Percentiles rank a stretch among this genome's conserved stretches.
These are phyloP conservation scores for Drosophila simulans DNA, from an alignment of 1,140 invertebrate genomes.

Conservation along the genomic window DNA sequence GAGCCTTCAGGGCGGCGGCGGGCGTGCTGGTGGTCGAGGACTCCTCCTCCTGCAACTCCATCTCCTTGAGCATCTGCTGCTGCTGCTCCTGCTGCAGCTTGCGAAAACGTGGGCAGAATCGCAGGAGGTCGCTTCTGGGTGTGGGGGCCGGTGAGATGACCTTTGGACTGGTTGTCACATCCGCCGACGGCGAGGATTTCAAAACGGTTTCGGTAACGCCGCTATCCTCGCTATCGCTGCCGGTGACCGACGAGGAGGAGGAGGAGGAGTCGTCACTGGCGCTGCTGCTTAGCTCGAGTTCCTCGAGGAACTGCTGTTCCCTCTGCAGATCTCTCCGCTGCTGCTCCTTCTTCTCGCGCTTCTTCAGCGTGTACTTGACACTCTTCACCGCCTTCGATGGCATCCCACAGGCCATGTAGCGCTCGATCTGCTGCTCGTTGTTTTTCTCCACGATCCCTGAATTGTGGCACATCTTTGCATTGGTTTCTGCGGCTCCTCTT, in stretches of 20 bases:
- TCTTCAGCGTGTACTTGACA: slow-evolving; percentile 74
- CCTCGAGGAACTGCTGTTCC: slow-evolving; percentile 36
- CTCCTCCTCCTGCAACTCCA: slow-evolving; percentile 23
- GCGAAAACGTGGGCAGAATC: slow-evolving; percentile 62
- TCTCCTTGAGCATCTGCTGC: slow-evolving; percentile 23
- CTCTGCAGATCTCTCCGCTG: slow-evolving; percentile 6
- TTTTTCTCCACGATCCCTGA: slow-evolving; percentile 71
- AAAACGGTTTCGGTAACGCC: slow-evolving; percentile 10
- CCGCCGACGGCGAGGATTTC: neutral
- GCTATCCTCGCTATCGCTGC: slow-evolving; percentile 44
- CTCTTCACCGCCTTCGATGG: slow-evolving; percentile 75
- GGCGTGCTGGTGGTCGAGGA: neutral
- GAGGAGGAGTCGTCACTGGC: slow-evolving; percentile 1
- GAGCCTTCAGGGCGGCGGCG: slow-evolving; percentile 44
- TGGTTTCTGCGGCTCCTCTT: slow-evolving; percentile 39
- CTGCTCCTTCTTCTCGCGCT: slow-evolving; percentile 62
- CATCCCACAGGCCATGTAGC: slow-evolving; percentile 74
- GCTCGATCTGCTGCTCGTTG: slow-evolving; percentile 78
- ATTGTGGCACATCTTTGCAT: slow-evolving; percentile 83
- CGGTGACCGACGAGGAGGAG: neutral
- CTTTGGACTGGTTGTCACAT: slow-evolving; percentile 2
- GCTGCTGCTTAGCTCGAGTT: slow-evolving; percentile 30
- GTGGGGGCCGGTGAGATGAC: slow-evolving; percentile 10
- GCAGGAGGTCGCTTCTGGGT: slow-evolving; percentile 35
- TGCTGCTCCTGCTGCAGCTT: slow-evolving; percentile 55